phyloP scores from a whole-genome alignment of 1,140 invertebrate species.

The Tigriopus japonicus region DNA sequence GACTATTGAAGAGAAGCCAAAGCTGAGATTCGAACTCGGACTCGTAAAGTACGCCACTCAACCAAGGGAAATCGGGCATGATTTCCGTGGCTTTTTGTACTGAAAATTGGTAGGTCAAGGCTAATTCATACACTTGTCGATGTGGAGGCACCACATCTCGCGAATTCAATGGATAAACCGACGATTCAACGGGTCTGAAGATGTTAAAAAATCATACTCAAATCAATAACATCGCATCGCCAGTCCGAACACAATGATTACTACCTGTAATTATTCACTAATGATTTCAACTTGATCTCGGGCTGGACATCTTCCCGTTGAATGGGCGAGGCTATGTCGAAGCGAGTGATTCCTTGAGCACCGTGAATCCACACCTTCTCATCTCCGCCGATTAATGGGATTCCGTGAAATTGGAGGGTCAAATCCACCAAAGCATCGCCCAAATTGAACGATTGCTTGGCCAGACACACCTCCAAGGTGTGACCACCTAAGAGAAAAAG shows the following conservation, averaged over 20 bases:
- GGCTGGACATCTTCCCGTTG: conserved; percentile 61
- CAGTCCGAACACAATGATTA: too few relatives aligned
- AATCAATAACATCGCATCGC: too few relatives aligned
- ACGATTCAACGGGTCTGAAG: conserved; percentile 26
- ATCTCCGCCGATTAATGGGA: conserved; percentile 26
- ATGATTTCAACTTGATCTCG: conserved; percentile 47
- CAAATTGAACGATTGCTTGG: conserved; percentile 83
- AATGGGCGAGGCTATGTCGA: conserved; percentile 46
- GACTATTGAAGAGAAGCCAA: conserved; percentile 87
- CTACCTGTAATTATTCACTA: conserved; percentile 46
- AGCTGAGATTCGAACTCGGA: conserved; percentile 84
- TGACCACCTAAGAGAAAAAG: conserved; percentile 11
- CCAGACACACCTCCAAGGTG: conserved; percentile 37
- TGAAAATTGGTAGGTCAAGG: conserved; percentile 67
- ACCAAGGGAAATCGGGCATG: conserved; percentile 25
- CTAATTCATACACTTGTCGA: conserved; percentile 70
- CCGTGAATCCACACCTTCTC: conserved; percentile 39
- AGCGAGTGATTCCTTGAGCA: conserved; percentile 49
- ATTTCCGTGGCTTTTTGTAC: conserved; percentile 54
- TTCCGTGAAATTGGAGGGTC: conserved; percentile 57
- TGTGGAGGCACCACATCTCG: conserved; percentile 67
- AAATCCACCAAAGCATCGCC: conserved; percentile 54
- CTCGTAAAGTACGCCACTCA: conserved; percentile 78
- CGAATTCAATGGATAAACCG: conserved; percentile 29
- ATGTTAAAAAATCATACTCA: too few relatives aligned